Evolutionary conservation across 1,140 invertebrate genomes (phyloP).

Genomic region (Stenopsyche tienmushanensis): DNA sequence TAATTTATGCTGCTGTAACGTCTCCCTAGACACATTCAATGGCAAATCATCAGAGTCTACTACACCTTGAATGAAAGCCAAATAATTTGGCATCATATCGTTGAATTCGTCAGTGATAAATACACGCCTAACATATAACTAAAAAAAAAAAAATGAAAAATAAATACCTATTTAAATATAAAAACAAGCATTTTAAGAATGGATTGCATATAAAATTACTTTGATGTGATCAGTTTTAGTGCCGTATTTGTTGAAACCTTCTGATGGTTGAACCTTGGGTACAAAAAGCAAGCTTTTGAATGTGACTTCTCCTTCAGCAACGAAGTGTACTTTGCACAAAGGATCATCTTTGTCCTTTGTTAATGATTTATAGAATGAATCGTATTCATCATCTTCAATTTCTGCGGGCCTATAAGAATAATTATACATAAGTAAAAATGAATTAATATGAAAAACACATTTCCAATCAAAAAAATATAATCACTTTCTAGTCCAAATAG

Average conservation of each 20-base stretch:
- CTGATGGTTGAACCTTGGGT: slow-evolving; percentile 84
- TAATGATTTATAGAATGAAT: slow-evolving; percentile 91
- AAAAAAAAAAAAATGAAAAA: slow-evolving; percentile 34
- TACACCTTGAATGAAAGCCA: slow-evolving; percentile 92
- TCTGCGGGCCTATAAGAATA: slow-evolving; percentile 68
- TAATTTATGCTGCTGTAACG: slow-evolving; percentile 97
- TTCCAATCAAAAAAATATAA: slow-evolving; percentile 10
- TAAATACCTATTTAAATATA: too few relatives aligned
- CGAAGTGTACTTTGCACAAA: slow-evolving; percentile 89
- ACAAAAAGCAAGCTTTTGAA: slow-evolving; percentile 96
- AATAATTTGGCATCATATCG: slow-evolving; percentile 98
- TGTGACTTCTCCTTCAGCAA: slow-evolving; percentile 97
- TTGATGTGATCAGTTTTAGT: slow-evolving; percentile 95
- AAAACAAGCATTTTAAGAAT: slow-evolving; percentile 3
- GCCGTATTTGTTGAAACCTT: slow-evolving; percentile 94
- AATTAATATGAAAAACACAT: slow-evolving; percentile 50
- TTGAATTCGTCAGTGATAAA: slow-evolving; percentile 99
- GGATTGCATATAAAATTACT: slow-evolving; percentile 47
- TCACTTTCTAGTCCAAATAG: slow-evolving; percentile 92
- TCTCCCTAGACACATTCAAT: slow-evolving; percentile 97
- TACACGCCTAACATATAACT: slow-evolving; percentile 92
- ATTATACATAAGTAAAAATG: slow-evolving; percentile 10
- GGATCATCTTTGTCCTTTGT: slow-evolving; percentile 90
- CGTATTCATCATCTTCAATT: slow-evolving; percentile 86
- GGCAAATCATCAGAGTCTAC: slow-evolving; percentile 99